Base-by-base conservation (phyloP, 2,113 vertebrate genomes). In the Phainopepla nitens region DNA sequence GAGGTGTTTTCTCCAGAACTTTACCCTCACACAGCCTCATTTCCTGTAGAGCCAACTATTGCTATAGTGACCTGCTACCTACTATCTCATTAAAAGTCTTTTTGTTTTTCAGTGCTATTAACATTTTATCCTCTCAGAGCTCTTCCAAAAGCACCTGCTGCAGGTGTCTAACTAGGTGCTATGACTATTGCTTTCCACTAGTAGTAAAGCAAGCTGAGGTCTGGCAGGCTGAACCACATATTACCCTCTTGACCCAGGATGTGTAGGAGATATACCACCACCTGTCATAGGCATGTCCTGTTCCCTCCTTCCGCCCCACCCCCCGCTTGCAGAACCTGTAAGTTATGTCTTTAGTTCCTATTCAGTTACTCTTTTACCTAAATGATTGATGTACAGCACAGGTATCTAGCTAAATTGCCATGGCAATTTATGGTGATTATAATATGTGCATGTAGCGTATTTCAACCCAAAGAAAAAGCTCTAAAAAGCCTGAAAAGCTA, bases 161-260 rank as follows among this genome's bases (percentile, higher is more conserved):
- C 89, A 87, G 76, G 33, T 96, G 60, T 58, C 86, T 65, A 51
- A 39, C 71, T 83, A 24, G 51, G 24, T 92, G 65, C 60, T 71
- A 51, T 62, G 47, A 60, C 86, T 83, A 5, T 50, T 73, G 27
- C 86, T 91, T 78, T 75, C 80, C 76, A 35, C 77, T 78, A 90
- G 91, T 66, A 60, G 69, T 44, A 86, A 81, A 83, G 51, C 3
- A 10, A 92, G 80, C 60, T 7, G 6, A 90, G 42, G 51, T 92
- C 83, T 95, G 96, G 91, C 93, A 96, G 83, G 83, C 93, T 94
- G 82, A 96, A 44, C 83, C 35, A 50, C 86, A 71, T 90, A 82
- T 83, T 94, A 77, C 56, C 60, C 90, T 92, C 94, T 92, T 94
- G 95, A 95, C 83, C 91, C 95, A 95, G 96, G 93, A 96, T 94